Conservation (phyloP, 2,113 vertebrate genomes). For the Mobula hypostoma region DNA sequence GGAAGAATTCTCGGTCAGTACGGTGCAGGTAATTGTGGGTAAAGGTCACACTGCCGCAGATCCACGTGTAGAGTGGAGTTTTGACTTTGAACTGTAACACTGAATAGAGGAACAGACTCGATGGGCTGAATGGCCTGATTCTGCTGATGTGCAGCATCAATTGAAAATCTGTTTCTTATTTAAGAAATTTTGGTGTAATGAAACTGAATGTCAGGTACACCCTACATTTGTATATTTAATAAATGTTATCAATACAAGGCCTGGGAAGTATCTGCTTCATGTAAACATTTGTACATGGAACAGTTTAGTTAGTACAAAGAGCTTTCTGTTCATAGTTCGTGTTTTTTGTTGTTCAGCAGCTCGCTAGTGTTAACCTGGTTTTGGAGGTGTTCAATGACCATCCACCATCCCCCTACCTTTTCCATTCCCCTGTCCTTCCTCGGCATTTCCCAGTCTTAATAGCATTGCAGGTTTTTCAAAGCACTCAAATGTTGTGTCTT, state of each 20-base stretch:
- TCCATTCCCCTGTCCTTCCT: no score
- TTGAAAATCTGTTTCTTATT: not conserved
- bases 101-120: no score
- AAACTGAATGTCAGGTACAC: not conserved
- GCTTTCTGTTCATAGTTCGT: not conserved
- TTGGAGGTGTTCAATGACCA: not conserved
- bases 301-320: not conserved
- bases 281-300: slow-evolving; percentile 21
- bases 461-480: not conserved
- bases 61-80: not conserved
- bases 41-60: not conserved
- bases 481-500: not conserved
- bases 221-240: slow-evolving; percentile 10
- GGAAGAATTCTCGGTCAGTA: not conserved
- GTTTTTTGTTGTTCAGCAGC: not conserved
- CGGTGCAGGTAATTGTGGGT: not conserved
- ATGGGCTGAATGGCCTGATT: no score
- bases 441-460: not conserved
- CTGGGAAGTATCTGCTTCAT: not conserved
- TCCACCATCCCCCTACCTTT: not conserved
- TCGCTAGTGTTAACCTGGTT: not conserved
- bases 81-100: slow-evolving; percentile 6
- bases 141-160: no score
- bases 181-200: not conserved
- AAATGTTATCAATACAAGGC: not conserved